Conservation (phyloP, 2,888 invertebrate genomes). For the Cotesia congregata region DNA sequence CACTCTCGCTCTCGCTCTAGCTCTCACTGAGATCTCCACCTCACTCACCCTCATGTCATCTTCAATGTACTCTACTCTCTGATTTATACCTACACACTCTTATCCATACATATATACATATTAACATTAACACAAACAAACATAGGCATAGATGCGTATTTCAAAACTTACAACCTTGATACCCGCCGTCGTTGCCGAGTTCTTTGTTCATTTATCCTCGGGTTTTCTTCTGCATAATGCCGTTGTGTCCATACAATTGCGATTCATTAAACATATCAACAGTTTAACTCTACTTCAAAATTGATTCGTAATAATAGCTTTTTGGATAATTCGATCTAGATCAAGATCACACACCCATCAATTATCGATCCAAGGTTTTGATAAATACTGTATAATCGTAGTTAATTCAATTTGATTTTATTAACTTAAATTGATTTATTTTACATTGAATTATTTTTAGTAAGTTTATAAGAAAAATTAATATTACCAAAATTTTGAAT, state of each 20-base stretch:
- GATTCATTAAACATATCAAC: slow-evolving; percentile 1
- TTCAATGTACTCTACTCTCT: not conserved
- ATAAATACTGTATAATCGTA: not conserved
- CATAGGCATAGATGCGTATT: not conserved
- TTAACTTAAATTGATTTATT: no score
- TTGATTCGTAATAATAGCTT: not conserved
- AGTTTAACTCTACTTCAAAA: not conserved
- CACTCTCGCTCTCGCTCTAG: not conserved
- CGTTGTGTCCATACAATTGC: not conserved
- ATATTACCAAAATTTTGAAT: no score
- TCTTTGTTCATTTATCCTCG: slow-evolving; percentile 16
- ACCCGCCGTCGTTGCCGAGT: not conserved
- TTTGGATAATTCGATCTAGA: not conserved
- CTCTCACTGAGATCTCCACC: not conserved
- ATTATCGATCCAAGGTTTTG: no score
- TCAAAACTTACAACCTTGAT: slow-evolving; percentile 23
- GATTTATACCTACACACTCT: not conserved
- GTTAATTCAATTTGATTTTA: not conserved
- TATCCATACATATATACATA: not conserved
- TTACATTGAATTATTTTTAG: no score
- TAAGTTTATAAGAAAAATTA: no score
- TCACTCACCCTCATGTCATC: slow-evolving; percentile 1
- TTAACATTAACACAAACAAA: no score
- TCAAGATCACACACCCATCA: not conserved
- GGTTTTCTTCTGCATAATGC: not conserved